A percentile compares a stretch with the other conserved stretches of the same genome.
Evolutionary conservation across 2,888 invertebrate species (phyloP).

Genomic region (Orthosia cruda): DNA sequence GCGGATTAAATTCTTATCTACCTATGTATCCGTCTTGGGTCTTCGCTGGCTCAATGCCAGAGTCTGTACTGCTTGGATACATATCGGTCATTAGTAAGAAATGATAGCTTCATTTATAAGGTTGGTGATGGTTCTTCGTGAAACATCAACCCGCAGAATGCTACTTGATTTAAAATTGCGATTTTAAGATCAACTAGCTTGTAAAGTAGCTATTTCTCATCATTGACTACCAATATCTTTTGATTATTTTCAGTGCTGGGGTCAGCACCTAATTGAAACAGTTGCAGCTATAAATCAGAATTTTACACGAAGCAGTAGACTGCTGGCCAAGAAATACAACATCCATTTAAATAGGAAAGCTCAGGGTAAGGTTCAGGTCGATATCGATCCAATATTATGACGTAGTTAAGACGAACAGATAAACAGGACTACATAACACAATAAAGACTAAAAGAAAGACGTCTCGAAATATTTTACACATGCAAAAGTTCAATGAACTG

Average conservation of each 20-base stretch:
- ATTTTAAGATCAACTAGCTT: neutral
- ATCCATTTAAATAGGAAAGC: constrained; percentile 13
- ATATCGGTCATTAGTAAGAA: constrained; percentile 39
- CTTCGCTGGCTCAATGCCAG: constrained; percentile 34
- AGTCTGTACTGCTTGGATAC: neutral
- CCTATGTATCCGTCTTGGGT: constrained; percentile 3
- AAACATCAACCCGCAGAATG: neutral
- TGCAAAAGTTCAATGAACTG: constrained; percentile 33
- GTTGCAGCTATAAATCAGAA: constrained; percentile 1
- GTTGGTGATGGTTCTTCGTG: neutral
- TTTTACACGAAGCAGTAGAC: constrained; percentile 4
- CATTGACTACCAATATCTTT: neutral
- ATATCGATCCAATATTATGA: neutral
- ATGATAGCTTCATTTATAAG: constrained; percentile 38
- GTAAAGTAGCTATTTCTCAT: neutral
- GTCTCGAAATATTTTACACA: neutral
- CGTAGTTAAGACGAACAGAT: neutral
- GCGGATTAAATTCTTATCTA: constrained; percentile 22
- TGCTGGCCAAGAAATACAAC: constrained; percentile 3
- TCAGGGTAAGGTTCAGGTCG: neutral
- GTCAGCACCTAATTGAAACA: neutral
- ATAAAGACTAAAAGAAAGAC: neutral
- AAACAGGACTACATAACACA: neutral
- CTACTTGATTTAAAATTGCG: neutral
- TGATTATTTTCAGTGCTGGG: neutral